phyloP scores from a whole-genome alignment of 2,797 vertebrate genomes.

The Molothrus ater region DNA sequence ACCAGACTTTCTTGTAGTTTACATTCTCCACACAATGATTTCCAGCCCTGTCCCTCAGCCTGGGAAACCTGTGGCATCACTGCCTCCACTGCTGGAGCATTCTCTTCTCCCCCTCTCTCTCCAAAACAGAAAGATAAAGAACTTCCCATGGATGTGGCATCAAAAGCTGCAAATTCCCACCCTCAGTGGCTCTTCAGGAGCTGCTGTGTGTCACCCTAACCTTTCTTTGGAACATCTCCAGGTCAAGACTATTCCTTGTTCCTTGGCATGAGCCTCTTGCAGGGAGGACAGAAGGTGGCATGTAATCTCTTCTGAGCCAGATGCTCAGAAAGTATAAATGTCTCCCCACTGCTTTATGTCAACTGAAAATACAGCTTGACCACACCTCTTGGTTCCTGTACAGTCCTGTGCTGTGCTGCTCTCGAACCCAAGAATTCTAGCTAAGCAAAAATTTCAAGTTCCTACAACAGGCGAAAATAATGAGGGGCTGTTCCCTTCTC shows the following conservation, averaged over 20 bases:
- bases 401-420: slow-evolving; percentile 35
- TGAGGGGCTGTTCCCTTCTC: slow-evolving; percentile 57
- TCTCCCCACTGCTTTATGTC: not conserved
- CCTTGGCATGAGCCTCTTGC: not conserved
- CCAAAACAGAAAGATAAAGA: not conserved
- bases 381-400: not conserved
- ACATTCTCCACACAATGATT: accelerated
- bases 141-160: not conserved
- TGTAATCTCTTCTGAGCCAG: not conserved
- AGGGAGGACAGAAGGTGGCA: not conserved
- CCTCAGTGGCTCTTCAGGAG: not conserved
- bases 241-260: not conserved
- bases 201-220: not conserved
- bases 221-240: not conserved
- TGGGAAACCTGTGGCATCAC: accelerated
- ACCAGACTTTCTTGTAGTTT: slow-evolving; percentile 33
- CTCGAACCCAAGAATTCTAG: slow-evolving; percentile 72
- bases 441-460: slow-evolving; percentile 77
- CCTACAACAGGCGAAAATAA: slow-evolving; percentile 69
- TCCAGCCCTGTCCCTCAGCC: not conserved
- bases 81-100: not conserved
- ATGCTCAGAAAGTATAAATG: not conserved
- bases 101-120: not conserved
- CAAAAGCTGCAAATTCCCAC: not conserved
- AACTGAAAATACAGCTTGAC: not conserved